Base-by-base conservation (phyloP, 2,113 vertebrate species). In the Tenebrosternarchus preto region DNA sequence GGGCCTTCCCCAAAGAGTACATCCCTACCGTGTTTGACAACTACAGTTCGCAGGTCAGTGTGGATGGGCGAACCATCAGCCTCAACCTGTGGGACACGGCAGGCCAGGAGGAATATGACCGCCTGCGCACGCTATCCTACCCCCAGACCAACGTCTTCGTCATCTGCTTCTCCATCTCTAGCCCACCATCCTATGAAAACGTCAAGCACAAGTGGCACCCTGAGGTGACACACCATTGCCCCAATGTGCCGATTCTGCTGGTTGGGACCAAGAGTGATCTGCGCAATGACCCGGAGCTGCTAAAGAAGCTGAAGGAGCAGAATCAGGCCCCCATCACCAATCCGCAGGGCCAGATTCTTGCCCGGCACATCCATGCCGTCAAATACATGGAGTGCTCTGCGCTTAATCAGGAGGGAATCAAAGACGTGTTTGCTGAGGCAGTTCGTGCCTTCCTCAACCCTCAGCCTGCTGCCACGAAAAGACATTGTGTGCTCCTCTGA, bases 201-300 rank as follows among this genome's bases (percentile, higher is more conserved):
- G 90, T 98, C 88, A 95, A 95, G 88, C 97, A 96, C 93, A 98
- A 98, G 89, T 98, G 97, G 97, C 95, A 98, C 69, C 97, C 96
- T 0, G 97, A 98, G 90, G 97, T 98, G 73, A 95, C 93, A 78
- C 97, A 98, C 89, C 96, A 99, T 86, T 98, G 97, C 89, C 96
- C 97, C 0, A 95, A 93, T 0, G 94, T 96, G 72, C 97, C 97
- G 64, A 93, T 99, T 87, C 93, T 98, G 6, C 90, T 99, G 59
- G 96, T 99, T 0, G 97, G 97, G 88, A 99, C 97, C 71, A 98
- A 99, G 93, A 98, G 95, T 63, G 97, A 99, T 91, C 95, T 99
- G 76, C 94, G 97, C 46, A 90, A 88, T 16, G 94, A 98, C 87
- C 88, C 87, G 0, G 96, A 99, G 36, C 89, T 94, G 80, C 85